phyloP scores from a whole-genome alignment of 2,888 invertebrate species.

The Elysia crispata region DNA sequence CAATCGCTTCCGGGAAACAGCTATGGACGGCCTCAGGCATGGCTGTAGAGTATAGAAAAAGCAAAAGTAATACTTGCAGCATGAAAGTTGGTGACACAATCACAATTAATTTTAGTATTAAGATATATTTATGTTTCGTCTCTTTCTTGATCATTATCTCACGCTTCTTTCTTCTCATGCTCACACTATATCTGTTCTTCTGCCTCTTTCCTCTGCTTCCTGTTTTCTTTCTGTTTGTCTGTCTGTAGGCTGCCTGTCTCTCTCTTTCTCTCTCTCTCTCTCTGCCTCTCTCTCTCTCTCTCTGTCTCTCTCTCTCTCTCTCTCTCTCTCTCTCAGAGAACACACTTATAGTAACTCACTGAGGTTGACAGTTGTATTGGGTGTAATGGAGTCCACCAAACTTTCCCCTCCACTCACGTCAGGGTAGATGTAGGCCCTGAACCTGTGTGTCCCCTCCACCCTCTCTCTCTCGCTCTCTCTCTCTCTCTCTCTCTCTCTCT shows the following conservation, averaged over 20 bases:
- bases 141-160: neutral
- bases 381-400: constrained; percentile 50
- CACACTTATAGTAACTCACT: no score
- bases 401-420: constrained; percentile 46
- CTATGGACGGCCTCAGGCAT: no score
- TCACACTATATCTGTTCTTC: constrained; percentile 14
- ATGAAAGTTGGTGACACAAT: no score
- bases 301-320: no score
- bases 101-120: no score
- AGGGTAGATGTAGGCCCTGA: neutral
- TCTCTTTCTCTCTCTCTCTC: constrained; percentile 29
- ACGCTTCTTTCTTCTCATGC: neutral
- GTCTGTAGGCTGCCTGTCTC: neutral
- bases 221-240: neutral
- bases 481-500: constrained; percentile 21
- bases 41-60: no score
- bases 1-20: no score
- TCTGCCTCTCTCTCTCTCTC: constrained; percentile 27
- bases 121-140: no score
- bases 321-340: no score
- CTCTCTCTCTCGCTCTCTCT: no score
- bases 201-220: constrained; percentile 10
- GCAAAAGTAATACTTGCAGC: no score
- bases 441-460: no score
- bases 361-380: neutral